Evolutionary conservation across 2,797 vertebrate genomes (phyloP).

Genomic region (Spinibarbus caldwelli): DNA sequence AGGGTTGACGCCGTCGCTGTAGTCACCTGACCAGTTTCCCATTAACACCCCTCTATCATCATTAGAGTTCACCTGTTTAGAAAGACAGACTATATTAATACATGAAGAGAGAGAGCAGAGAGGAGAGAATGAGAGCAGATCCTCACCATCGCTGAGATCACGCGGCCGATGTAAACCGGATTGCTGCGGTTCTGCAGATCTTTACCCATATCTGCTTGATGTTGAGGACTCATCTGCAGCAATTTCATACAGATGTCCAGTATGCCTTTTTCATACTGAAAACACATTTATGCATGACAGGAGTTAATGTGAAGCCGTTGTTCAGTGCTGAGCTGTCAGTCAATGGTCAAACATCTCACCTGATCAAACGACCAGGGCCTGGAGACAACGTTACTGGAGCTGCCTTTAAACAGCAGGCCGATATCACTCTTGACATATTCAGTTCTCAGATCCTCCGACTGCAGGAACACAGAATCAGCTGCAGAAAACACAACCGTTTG

Average conservation of each 20-base stretch:
- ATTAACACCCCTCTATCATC: constrained; percentile 85
- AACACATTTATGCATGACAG: neutral
- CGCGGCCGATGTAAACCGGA: constrained; percentile 87
- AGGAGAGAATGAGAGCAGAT: neutral
- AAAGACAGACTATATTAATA: neutral
- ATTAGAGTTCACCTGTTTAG: constrained; percentile 82
- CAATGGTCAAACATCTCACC: constrained; percentile 63
- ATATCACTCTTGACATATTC: constrained; percentile 77
- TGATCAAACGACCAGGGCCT: constrained; percentile 80
- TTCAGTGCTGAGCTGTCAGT: neutral
- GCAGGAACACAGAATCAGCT: constrained; percentile 76
- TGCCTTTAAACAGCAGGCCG: constrained; percentile 77
- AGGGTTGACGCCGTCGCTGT: constrained; percentile 72
- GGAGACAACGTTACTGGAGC: constrained; percentile 61
- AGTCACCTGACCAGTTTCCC: constrained; percentile 84
- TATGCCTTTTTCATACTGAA: constrained; percentile 86
- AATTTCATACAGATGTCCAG: constrained; percentile 85
- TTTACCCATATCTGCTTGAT: constrained; percentile 66
- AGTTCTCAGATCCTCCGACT: constrained; percentile 74
- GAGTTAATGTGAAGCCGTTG: neutral
- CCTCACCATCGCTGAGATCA: constrained; percentile 94
- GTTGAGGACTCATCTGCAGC: constrained; percentile 86
- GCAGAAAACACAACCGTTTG: constrained; percentile 10
- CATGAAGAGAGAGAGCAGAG: neutral
- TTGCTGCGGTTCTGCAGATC: constrained; percentile 83